Evolutionary conservation across 2,113 vertebrate species (phyloP), one percentile per base, ranked within the genome.

Genomic region (Theropithecus gelada): DNA sequence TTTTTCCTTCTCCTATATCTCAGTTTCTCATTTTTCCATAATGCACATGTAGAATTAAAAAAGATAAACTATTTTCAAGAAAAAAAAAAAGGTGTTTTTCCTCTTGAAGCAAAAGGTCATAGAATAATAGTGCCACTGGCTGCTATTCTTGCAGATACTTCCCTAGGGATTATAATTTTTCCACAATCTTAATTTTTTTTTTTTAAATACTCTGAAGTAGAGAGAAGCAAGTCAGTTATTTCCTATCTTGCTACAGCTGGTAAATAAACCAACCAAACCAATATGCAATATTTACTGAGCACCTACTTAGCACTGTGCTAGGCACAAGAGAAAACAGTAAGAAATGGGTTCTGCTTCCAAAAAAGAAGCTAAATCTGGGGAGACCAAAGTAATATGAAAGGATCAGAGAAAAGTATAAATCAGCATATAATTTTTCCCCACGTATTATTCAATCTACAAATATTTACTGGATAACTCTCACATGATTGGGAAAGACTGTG

Each of bases 321-420:
- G 70, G 70, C 48, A 82, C 5, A 61, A 66, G 43, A 92, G n/a
- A 85, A 84, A 88, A 87, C 32, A 66, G 68, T 79, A 91, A 89
- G 23, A 70, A 9, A 40, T 48, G 27, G 72, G 12, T 93, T 86
- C 79, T 97, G 66, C 38, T 85, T 91, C 86, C 22, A 76, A 68
- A 93, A 93, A 23, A 93, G 45, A 59, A 23, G 13, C 18, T 73
- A 72, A 75, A 84, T 84, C 73, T 88, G 64, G 57, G 48, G 17
- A 95, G 57, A 82, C n/a, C 76, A 97, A 86, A 93, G 57, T 64
- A 85, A 85, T 27, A n/a, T 38, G 57, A 89, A 76, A 82, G 22
- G 38, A 84, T 52, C 18, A 95, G 23, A 35, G 66, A 76, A 94
- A 72, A 70, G 55, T 45, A 32, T n/a, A 91, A 75, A 20, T 40